Conservation (phyloP, 2,113 vertebrate genomes). For the Junco hyemalis region DNA sequence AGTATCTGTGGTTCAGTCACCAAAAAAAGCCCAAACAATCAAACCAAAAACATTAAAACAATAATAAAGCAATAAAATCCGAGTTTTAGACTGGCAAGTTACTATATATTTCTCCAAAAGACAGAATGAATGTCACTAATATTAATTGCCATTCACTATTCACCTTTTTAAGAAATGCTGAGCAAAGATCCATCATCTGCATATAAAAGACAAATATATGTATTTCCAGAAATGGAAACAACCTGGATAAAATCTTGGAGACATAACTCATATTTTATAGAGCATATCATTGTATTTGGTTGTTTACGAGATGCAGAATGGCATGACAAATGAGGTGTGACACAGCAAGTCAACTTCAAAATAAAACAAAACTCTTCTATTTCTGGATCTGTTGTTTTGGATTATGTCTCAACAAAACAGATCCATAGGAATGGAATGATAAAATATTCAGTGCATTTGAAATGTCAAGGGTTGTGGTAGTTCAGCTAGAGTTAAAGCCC, state of each 20-base stretch:
- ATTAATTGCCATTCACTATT: not conserved
- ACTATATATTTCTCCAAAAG: not conserved
- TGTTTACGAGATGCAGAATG: not conserved
- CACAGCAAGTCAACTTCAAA: constrained; percentile 55
- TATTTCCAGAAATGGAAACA: not conserved
- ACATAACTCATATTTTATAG: not conserved
- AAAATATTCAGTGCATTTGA: constrained; percentile 45
- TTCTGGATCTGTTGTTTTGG: constrained; percentile 43
- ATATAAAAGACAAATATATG: not conserved
- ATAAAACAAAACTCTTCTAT: constrained; percentile 45
- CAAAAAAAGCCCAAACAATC: not conserved
- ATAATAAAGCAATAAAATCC: not conserved
- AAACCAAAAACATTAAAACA: fast-evolving
- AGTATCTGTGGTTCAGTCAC: not conserved
- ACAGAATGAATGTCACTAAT: not conserved
- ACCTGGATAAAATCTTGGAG: not conserved
- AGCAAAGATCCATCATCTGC: not conserved
- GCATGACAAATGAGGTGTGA: constrained; percentile 37
- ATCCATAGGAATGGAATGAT: constrained; percentile 33
- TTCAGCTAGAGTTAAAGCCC: not conserved
- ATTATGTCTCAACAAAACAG: constrained; percentile 18
- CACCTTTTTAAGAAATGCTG: not conserved
- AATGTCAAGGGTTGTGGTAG: constrained; percentile 44
- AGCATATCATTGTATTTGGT: constrained; percentile 14
- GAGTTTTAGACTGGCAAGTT: not conserved